Base-by-base conservation (phyloP, 2,888 invertebrate species). In the Epistrophella euchroma region DNA sequence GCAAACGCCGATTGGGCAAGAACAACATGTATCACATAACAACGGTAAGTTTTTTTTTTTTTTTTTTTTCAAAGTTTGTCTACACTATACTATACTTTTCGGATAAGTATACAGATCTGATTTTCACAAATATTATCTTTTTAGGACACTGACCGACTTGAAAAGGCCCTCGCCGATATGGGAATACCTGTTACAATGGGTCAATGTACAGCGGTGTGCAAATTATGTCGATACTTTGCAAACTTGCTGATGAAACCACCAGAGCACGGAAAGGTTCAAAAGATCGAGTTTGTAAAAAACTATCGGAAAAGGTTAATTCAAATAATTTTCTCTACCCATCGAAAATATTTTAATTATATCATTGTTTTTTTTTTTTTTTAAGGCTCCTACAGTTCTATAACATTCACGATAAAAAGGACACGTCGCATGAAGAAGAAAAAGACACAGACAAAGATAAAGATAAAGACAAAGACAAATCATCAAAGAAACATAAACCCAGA, bases 321-420 rank as follows among this genome's bases (percentile, higher is more conserved):
- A 10, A 15, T 32, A 10, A 13, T 52, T 66, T 17, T 2, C 1
- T 15, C 4, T 4, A 0, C 17, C n/a, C n/a, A n/a, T 15, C 1
- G 11, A 13, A 7, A 32, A n/a, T 15, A 10, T 68, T 25, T 50
- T 9, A 13, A 5, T 15, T 43, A 10, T 5, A 13, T 19, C n/a
- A 75, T 50, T 45, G 62, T 19, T 71, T 80, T 90, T 92, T 0
- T 50, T 45, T 62, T 19, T 71, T 80, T 90, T 92, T 0, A 92
- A 97, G 97, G 90, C 93, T 97, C 88, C 93, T 97, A n/a, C 95
- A 95, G 92, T 95, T 95, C 89, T 95, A 96, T 92, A 95, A 96
- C 89, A 94, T 96, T 75, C 95, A 95, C 78, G 91, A 92, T 37
- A 91, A 91, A 77, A 91, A 92, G 37, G 91, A 92, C 62, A 89